Base-by-base conservation (phyloP, 2,113 vertebrate species). In the Oreochromis niloticus region DNA sequence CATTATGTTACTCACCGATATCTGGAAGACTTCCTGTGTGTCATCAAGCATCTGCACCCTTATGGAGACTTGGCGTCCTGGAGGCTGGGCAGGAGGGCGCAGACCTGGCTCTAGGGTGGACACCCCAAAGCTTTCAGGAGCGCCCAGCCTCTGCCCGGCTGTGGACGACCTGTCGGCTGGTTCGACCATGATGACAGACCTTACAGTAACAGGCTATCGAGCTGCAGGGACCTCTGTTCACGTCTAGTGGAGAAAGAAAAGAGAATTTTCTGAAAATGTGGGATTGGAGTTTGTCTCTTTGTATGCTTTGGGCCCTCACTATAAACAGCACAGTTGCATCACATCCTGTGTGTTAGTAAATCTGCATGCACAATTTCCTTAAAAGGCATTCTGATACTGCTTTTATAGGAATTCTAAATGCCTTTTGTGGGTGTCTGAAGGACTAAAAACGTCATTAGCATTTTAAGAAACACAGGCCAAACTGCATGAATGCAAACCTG, bases 31-130 rank as follows among this genome's bases (percentile, higher is more conserved):
- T 95, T 99, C 98, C 93, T 98, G 97, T 0, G 97, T 97, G 93
- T 99, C 98, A 84, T 99, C 98, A 86, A 99, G 95, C 98, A 99
- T 97, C 94, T 98, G 98, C 73, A 99, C 97, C 94, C 98, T 96
- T 90, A 99, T 96, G 86, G 98, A 97, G 89, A 98, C 71, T 17
- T 96, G 97, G 81, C 98, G 97, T 27, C 98, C 98, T 1, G 97
- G 97, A 54, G 97, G 94, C 48, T 97, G 97, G 9, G 86, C 48
- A 7, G 97, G 97, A 5, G 95, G 96, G 61, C 97, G 98, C 93
- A 97, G 96, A 63, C 98, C 98, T 4, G 97, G 98, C 93, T 99
- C 98, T 96, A 99, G 95, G 7, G 98, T 98, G 94, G 98, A 99
- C 96, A 99, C 97, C 24, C 98, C 98, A 22, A 97, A 96, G 78